A percentile compares a stretch with the other conserved stretches of the same genome.
These are phyloP conservation scores for Teleogryllus occipitalis DNA, from an alignment of 1,140 invertebrate genomes.

Conservation along the genomic window DNA sequence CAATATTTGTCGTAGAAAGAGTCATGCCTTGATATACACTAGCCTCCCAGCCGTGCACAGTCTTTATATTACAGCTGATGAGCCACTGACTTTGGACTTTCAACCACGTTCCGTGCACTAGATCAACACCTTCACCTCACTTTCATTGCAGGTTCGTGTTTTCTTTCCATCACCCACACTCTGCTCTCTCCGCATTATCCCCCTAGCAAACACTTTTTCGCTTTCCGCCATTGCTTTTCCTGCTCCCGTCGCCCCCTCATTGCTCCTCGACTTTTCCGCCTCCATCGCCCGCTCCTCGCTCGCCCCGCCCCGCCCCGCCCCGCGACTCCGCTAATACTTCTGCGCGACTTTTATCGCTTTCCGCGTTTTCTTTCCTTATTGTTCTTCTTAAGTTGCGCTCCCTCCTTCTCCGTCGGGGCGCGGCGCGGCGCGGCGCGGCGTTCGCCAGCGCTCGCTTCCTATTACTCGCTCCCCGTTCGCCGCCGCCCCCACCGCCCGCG, in stretches of 20 bases:
- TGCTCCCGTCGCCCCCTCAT: neutral
- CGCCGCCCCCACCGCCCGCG: neutral
- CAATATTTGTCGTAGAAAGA: no score
- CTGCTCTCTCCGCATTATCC: neutral
- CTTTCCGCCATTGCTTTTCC: neutral
- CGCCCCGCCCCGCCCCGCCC: no score
- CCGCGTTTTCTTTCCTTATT: slow-evolving; percentile 1
- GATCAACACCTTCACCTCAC: no score
- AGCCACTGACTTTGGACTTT: no score
- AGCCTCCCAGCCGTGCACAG: no score
- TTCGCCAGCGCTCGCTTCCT: neutral
- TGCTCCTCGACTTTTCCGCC: neutral
- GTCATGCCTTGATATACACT: no score
- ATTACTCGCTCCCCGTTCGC: neutral
- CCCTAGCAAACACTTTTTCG: neutral
- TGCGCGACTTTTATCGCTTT: neutral
- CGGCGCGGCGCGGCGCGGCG: neutral
- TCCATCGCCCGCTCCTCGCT: neutral
- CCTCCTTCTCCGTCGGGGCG: neutral
- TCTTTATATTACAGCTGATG: no score
- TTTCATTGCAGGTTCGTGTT: no score
- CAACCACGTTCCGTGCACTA: no score
- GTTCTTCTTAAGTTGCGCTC: neutral
- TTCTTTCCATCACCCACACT: no score
- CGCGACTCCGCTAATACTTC: neutral